phyloP scores from a whole-genome alignment of 1,140 invertebrate species.

The Portunus trituberculatus region DNA sequence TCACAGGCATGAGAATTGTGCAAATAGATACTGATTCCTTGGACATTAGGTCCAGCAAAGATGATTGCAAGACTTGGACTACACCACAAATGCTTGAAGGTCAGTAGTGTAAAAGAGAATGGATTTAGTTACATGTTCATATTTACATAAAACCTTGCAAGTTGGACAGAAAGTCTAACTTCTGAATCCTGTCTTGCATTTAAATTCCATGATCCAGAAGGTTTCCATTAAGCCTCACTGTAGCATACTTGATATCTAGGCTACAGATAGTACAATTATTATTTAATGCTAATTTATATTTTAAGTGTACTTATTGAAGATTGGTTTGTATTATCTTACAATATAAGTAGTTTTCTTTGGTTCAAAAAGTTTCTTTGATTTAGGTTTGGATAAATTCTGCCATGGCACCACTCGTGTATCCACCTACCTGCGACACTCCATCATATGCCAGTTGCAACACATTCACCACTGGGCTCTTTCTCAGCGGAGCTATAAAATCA shows the following conservation, averaged over 20 bases:
- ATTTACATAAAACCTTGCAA: no score
- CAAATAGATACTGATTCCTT: constrained; percentile 11
- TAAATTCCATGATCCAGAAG: no score
- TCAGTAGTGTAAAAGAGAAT: constrained; percentile 24
- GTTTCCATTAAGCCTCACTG: no score
- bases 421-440: constrained; percentile 14
- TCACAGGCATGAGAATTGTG: constrained; percentile 60
- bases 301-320: no score
- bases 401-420: background rate
- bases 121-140: no score
- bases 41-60: background rate
- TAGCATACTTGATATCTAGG: no score
- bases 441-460: background rate
- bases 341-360: no score
- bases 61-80: constrained; percentile 35
- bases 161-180: background rate
- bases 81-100: constrained; percentile 44
- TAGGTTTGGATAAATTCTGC: constrained; percentile 54
- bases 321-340: no score
- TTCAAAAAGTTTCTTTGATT: background rate
- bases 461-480: constrained; percentile 47
- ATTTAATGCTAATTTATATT: no score
- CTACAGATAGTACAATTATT: no score
- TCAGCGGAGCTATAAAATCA: constrained; percentile 58
- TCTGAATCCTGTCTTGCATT: no score